Percentiles rank a stretch among this genome's conserved stretches.
These are phyloP conservation scores for Coreius guichenoti DNA, from an alignment of 2,797 vertebrate species.

Conservation along the genomic window DNA sequence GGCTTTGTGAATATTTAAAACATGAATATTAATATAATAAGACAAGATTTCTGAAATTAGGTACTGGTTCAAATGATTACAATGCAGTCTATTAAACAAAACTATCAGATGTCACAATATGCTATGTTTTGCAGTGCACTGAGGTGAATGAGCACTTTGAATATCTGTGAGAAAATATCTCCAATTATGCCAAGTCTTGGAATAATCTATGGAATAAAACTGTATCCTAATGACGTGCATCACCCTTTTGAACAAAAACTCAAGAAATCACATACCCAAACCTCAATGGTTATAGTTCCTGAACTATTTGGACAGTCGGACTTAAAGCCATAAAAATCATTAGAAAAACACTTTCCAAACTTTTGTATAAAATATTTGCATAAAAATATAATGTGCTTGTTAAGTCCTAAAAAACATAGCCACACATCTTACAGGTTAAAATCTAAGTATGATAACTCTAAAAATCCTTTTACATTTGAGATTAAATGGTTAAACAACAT, in stretches of 20 bases:
- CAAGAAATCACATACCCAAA: background rate
- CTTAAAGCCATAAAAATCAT: background rate
- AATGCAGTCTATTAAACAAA: background rate
- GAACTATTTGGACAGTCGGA: background rate
- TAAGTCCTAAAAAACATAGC: background rate
- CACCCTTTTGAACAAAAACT: background rate
- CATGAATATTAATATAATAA: background rate
- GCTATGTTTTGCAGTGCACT: background rate
- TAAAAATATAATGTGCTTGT: background rate
- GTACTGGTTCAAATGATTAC: background rate
- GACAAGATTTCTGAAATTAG: conserved; percentile 4
- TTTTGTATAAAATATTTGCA: background rate
- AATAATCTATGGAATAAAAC: background rate
- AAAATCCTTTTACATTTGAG: background rate
- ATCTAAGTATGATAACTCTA: background rate
- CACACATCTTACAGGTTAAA: background rate
- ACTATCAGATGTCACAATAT: background rate
- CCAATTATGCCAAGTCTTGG: background rate
- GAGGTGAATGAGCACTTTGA: background rate
- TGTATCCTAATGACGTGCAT: background rate
- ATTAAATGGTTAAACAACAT: background rate
- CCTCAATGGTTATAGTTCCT: background rate
- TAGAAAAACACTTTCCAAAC: background rate
- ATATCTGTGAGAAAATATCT: background rate
- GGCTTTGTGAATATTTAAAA: background rate